Evolutionary conservation across 1,140 invertebrate genomes (phyloP), one percentile per base, ranked within the genome.

Genomic region (Drosophila leontia): DNA sequence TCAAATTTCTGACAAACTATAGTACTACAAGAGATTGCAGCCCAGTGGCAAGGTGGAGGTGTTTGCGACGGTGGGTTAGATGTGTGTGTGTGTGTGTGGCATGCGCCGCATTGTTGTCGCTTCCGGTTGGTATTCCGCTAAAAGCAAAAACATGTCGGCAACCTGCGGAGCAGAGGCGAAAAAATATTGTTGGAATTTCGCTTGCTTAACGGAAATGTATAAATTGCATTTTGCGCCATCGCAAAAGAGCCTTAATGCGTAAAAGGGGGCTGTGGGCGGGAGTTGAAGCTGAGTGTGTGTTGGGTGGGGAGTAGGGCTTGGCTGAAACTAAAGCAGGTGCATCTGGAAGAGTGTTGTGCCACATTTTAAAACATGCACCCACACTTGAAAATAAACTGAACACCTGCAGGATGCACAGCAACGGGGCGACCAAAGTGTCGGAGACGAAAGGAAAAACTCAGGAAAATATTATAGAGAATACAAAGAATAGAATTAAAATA

Each of bases 151-250:
- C 70, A 68, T 88, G 85, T 90, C 55, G 56, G 63, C 48, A 48
- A 45, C 64, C 55, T 60, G 41, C 55, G 17, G 50, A 61, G 48
- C 12, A 48, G 47, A 64, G 41, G 35, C 45, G 56, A 74, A 88
- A 83, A 80, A 82, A 76, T 72, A 72, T 72, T 41, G 69, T 72
- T 42, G 68, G 69, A 70, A 70, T 88, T 74, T 75, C 70, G 63
- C 78, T 72, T 85, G 82, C 85, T 90, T 88, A 88, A 85, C 85
- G 85, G 85, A 88, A 88, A 88, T 88, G 81, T 88, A 88, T 88
- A 88, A 88, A 88, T 88, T 91, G 78, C 81, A 90, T 90, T 90
- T 88, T 78, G 81, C 67, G 77, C 64, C 63, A 77, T 72, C 55
- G 51, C 60, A 37, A 62, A 42, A 56, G 63, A 48, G 61, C 48